phyloP scores from a whole-genome alignment of 2,888 invertebrate species.

The Cremastinae sp. region DNA sequence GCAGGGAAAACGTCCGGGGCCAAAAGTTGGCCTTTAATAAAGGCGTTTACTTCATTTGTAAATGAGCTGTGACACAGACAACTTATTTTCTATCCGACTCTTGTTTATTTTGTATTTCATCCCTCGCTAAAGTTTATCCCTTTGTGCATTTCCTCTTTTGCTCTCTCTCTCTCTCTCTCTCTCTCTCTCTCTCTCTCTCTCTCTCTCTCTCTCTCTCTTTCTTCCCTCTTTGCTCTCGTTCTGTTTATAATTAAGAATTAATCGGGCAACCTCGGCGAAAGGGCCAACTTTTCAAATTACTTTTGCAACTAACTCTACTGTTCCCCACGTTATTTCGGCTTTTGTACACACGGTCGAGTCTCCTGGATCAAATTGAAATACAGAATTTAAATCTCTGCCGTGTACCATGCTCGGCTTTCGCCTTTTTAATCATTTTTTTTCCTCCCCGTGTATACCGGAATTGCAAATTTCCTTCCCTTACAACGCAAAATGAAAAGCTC shows the following conservation, averaged over 20 bases:
- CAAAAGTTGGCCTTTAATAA: constrained; percentile 44
- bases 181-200: no score
- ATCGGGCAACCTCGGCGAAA: constrained; percentile 14
- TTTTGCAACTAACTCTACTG: constrained; percentile 34
- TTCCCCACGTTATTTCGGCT: neutral
- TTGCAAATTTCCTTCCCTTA: constrained; percentile 6
- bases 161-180: no score
- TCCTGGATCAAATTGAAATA: constrained; percentile 29
- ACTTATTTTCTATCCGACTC: constrained; percentile 31
- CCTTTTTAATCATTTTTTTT: no score
- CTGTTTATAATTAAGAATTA: constrained; percentile 45
- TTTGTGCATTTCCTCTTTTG: no score
- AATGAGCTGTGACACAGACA: constrained; percentile 46
- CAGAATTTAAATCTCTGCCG: constrained; percentile 15
- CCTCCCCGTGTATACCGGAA: neutral
- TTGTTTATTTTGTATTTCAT: no score
- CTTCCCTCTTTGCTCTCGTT: neutral
- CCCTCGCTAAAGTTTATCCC: no score
- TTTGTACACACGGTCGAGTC: neutral
- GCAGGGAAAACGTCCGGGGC: constrained; percentile 31
- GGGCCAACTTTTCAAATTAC: constrained; percentile 43
- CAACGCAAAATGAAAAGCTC: neutral
- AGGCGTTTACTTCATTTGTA: constrained; percentile 39
- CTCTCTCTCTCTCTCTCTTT: no score
- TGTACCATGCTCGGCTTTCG: no score